A percentile compares a stretch with the other conserved stretches of the same genome.
These are phyloP conservation scores for Atherinosoma microstoma DNA, from an alignment of 2,797 vertebrate genomes.

Conservation along the genomic window DNA sequence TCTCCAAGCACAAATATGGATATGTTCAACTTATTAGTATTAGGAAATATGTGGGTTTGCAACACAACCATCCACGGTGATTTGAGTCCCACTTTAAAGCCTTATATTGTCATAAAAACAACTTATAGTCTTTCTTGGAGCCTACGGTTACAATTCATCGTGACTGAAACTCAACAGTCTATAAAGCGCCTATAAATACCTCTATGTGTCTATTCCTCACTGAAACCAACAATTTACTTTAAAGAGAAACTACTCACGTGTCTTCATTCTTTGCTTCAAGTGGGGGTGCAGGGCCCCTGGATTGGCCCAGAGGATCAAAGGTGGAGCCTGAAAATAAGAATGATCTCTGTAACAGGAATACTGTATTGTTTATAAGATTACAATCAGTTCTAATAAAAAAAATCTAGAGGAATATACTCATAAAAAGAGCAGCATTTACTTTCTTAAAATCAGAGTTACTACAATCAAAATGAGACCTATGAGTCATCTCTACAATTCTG, in stretches of 20 bases:
- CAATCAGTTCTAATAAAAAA: not conserved
- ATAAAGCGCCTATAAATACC: not conserved
- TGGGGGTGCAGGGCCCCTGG: constrained; percentile 90
- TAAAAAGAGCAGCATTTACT: not conserved
- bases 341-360: not conserved
- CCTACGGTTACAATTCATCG: not conserved
- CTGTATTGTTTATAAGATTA: not conserved
- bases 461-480: not conserved
- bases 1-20: not conserved
- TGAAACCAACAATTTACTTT: constrained; percentile 31
- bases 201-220: not conserved
- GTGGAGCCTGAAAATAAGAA: constrained; percentile 83
- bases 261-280: constrained; percentile 92
- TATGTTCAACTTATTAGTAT: not conserved
- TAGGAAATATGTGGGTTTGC: not conserved
- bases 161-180: not conserved
- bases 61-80: not conserved
- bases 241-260: constrained; percentile 81
- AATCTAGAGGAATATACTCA: not conserved
- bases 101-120: not conserved
- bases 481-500: not conserved
- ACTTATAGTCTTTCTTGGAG: not conserved
- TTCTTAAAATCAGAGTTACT: not conserved
- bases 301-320: constrained; percentile 93
- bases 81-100: not conserved